Base-by-base conservation (phyloP, 2,888 invertebrate genomes). In the Drosophila buzzatii region DNA sequence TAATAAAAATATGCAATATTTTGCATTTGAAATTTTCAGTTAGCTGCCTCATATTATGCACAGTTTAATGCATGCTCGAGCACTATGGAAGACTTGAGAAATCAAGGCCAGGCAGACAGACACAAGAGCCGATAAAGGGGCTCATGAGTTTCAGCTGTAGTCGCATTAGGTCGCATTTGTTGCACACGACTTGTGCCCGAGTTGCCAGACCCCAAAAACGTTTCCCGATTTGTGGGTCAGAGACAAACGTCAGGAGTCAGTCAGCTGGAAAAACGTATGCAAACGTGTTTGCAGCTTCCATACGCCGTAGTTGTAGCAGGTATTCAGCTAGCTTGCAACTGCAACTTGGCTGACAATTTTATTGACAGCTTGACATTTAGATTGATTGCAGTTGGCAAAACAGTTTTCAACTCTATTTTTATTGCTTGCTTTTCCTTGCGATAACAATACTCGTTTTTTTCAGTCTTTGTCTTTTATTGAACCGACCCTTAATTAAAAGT, bases 291-390 rank as follows among this genome's bases (percentile, higher is more conserved):
- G 70, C 65, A 42, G 51, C 39, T 47, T 41, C 64, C 12, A 59
- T 42, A 27, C 27, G 9, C 23, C 31, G 18, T 14, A 12, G 42
- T 0, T 39, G 16, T 39, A 2, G 9, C 62, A 52, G 7, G 23
- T 27, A 23, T 49, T 44, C 33, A 55, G 27, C 27, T 59, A 51
- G 31, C 64, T 67, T 51, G 55, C 79, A 60, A 74, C 68, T 73
- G 80, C 79, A 81, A 60, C 79, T 83, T 65, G 73, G 77, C 61
- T 85, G 85, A 84, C 85, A 84, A 86, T 86, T 82, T 86, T 85
- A 86, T 87, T 87, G 87, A 87, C 84, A 87, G 69, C 61, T 73
- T 82, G 85, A 85, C 85, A 79, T 85, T 81, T 87, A 84, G 87
- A 86, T 86, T 86, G 85, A 86, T 86, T 85, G 85, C 85, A 87